phyloP scores from a whole-genome alignment of 1,140 invertebrate species.

The Zophobas atratus region DNA sequence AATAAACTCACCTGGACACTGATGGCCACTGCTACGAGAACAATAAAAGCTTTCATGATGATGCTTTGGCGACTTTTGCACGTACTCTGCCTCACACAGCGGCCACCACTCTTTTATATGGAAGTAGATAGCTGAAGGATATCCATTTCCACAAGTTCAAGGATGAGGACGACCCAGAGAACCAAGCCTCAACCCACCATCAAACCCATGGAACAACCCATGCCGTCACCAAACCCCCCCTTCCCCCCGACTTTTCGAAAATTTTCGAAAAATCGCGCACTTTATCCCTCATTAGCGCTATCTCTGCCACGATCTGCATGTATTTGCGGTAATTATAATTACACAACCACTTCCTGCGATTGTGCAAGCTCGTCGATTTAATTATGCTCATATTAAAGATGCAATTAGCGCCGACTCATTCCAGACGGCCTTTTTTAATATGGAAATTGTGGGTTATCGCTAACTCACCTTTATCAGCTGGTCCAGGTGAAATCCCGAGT shows the following conservation, averaged over 20 bases:
- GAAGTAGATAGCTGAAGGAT: conserved; percentile 2
- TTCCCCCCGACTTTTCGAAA: neutral
- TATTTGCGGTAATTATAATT: conserved; percentile 7
- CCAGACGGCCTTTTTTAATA: no score
- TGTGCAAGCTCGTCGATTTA: conserved; percentile 19
- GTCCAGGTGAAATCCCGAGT: no score
- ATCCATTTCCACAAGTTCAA: conserved; percentile 24
- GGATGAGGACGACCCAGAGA: conserved; percentile 16
- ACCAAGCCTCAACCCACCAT: neutral
- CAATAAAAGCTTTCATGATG: conserved; percentile 30
- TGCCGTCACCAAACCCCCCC: no score
- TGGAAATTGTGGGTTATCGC: no score
- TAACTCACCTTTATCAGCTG: no score
- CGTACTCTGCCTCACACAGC: neutral
- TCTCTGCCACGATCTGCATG: conserved; percentile 4
- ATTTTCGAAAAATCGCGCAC: conserved; percentile 2
- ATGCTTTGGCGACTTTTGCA: conserved; percentile 11
- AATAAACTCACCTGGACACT: conserved; percentile 31
- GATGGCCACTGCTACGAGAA: conserved; percentile 16
- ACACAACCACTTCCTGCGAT: conserved; percentile 26
- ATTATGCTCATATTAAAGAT: conserved; percentile 18
- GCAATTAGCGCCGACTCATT: neutral
- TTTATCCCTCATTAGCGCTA: neutral
- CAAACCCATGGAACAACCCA: neutral
- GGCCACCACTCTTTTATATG: conserved; percentile 31